phyloP scores from a whole-genome alignment of 2,888 invertebrate genomes.

The Eubasilissa splendida region DNA sequence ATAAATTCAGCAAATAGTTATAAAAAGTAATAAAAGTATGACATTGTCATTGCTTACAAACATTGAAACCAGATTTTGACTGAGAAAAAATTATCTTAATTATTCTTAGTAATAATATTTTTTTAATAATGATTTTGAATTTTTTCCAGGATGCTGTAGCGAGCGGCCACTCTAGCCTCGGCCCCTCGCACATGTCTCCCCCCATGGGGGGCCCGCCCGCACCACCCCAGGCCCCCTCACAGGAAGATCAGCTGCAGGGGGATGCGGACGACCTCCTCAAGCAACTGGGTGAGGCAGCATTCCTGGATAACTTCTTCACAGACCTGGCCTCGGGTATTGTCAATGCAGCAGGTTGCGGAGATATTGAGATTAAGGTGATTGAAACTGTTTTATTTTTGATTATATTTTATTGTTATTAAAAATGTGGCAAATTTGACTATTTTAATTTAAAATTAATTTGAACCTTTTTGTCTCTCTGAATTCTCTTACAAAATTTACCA shows the following conservation, averaged over 20 bases:
- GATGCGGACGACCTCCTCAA: conserved; percentile 88
- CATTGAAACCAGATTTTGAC: background rate
- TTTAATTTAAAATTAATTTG: too few relatives aligned
- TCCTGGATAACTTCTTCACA: conserved; percentile 87
- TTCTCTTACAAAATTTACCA: too few relatives aligned
- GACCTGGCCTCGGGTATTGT: conserved; percentile 82
- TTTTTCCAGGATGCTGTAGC: conserved; percentile 76
- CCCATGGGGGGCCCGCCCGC: conserved; percentile 3
- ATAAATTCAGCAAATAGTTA: too few relatives aligned
- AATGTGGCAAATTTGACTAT: too few relatives aligned
- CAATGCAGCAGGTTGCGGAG: conserved; percentile 77
- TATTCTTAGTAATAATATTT: background rate
- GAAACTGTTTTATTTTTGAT: too few relatives aligned
- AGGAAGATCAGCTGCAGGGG: conserved; percentile 67
- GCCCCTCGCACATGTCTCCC: conserved; percentile 63
- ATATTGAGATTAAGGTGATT: conserved; percentile 79
- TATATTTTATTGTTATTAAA: too few relatives aligned
- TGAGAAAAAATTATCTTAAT: background rate
- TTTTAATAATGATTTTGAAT: background rate
- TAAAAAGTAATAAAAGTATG: too few relatives aligned
- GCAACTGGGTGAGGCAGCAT: conserved; percentile 86
- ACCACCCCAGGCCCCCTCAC: conserved; percentile 63
- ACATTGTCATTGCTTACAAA: too few relatives aligned
- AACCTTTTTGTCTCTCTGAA: too few relatives aligned
- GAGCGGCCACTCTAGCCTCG: conserved; percentile 64